Base-by-base conservation (phyloP, 2,113 vertebrate species). In the Dinomys branickii region DNA sequence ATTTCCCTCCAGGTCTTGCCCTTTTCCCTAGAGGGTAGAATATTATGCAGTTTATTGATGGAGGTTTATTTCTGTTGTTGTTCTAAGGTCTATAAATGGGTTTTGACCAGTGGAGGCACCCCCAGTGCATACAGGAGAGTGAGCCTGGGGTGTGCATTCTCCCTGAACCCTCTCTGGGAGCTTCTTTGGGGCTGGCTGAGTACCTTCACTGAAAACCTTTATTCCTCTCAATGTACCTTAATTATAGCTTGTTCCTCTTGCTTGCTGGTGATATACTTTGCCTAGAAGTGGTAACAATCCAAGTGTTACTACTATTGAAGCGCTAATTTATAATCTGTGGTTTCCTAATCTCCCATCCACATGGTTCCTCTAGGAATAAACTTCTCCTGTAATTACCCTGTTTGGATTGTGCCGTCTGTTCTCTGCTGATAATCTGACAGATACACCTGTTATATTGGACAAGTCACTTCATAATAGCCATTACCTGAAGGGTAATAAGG, bases 311-410 rank as follows among this genome's bases (percentile, higher is more conserved):
- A 52, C 47, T 1, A 35, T 82, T 73, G 35, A 88, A 78, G 63
- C 5, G 83, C 7, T 44, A 2, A 7, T 44, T 82, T 93, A 71
- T 30, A 80, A 71, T 58, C 35, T 75, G 10, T 58, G 44, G 11
- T 85, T 38, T 88, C 33, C 65, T 28, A 90, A 50, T 20, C 12
- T 13, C 6, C 58, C 19, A 20, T 41, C 33, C 16, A 54, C n/a
- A 63, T 81, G 10, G 13, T 71, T 28, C 10, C 16, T 22, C 59
- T 91, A 28, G 80, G 83, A 90, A 85, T 90, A 95, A 94, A 52
- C 54, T 78, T 28, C 81, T 6, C 65, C 83, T 94, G 73, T n/a
- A 73, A 87, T 91, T 91, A 52, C 82, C 58, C 16, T 90, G 69
- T 56, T 85, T 94, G 41, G 0, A 35, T 89, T 81, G 44, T 93